Evolutionary conservation across 2,797 vertebrate genomes (phyloP), one percentile per base, ranked within the genome.

Genomic region (Sarcoramphus papa): DNA sequence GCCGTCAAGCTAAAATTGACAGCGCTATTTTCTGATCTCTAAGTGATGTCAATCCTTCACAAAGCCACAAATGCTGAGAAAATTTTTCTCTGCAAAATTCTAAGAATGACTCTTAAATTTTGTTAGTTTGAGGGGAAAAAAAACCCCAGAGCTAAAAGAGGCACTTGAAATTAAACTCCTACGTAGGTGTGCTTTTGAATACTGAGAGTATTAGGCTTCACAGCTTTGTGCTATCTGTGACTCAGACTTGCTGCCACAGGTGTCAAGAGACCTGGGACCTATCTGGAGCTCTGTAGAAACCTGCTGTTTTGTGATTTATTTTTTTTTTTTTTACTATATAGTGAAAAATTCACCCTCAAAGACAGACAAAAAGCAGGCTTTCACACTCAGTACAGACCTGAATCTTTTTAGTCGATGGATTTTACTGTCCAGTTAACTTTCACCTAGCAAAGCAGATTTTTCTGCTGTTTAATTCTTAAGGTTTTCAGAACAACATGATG

Each of bases 11-110:
- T 85, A 88, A 91, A 96, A 86, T 5, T 73, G 88, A 93, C 87
- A 95, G 69, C 21, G 13, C 94, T 95, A 90, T 96, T 95, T 94
- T 88, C 94, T 94, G 93, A 95, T 92, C 53, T 68, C 85, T 77
- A 80, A 92, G 89, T 93, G 87, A 97, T 91, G 86, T 79, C 91
- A 88, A 96, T 93, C 95, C 90, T 91, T 93, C 85, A 85, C 76
- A 68, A 94, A 94, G 85, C 84, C 64, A 81, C 45, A 89, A 68
- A 43, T 24, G 24, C 85, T 93, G 85, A 88, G 73, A 94, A 95
- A 81, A 64, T 57, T 80, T 69, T 88, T 86, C 89, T 33, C 50
- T 59, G 40, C 40, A 79, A 94, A 95, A 87, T 83, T 83, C 69
- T 86, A 85, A 94, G 75, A 94, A 80, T 67, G 90, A 88, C 45